A percentile compares a stretch with the other conserved stretches of the same genome.
Conservation (phyloP, 2,113 vertebrate species). For the Stegostoma tigrinum region DNA sequence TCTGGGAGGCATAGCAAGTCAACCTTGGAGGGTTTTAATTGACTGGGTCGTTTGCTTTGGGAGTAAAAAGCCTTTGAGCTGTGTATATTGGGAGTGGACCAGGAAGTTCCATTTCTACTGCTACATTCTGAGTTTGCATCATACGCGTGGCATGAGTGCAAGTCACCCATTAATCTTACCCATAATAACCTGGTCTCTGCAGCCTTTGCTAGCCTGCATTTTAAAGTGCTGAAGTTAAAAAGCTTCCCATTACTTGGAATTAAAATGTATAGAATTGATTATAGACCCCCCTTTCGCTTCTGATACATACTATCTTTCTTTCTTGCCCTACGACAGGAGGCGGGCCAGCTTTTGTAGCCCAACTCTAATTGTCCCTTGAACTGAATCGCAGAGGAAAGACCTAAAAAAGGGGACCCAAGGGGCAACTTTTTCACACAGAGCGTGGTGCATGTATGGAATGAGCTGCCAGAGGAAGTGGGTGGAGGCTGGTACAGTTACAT, state of each 20-base stretch:
- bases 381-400: no score
- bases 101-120: neutral
- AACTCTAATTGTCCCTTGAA: no score
- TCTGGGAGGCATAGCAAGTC: neutral
- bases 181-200: neutral
- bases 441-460: no score
- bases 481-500: no score
- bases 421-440: no score
- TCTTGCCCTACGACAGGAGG: no score
- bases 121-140: neutral
- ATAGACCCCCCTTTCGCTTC: no score
- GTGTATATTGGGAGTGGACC: neutral
- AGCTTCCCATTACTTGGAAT: neutral
- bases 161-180: neutral
- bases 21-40: neutral
- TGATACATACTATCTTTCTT: no score
- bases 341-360: no score
- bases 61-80: neutral
- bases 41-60: neutral
- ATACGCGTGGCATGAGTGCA: neutral
- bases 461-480: no score
- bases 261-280: neutral
- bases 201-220: neutral
- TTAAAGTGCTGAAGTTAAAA: neutral
- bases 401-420: no score